Evolutionary conservation across 2,797 vertebrate genomes (phyloP).

Genomic region (Gadopsis bispinosus): DNA sequence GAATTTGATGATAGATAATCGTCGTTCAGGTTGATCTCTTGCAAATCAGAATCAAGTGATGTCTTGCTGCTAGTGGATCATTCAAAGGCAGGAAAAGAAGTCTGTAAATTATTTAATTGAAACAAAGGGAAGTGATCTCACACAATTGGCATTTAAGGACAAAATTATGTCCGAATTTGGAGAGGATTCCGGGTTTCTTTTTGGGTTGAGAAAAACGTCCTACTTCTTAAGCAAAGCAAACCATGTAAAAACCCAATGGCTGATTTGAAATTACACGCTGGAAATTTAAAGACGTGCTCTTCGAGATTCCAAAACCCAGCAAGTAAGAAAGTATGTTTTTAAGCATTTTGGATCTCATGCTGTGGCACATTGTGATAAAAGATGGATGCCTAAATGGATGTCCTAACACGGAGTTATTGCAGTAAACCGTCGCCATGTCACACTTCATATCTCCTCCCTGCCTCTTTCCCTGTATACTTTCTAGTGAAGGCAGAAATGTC

Average conservation of each 20-base stretch:
- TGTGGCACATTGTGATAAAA: background rate
- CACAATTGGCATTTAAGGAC: background rate
- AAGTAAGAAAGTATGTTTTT: background rate
- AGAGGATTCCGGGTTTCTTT: background rate
- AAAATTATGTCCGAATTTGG: background rate
- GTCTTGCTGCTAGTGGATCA: background rate
- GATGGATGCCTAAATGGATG: background rate
- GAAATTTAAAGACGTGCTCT: background rate
- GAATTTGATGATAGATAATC: background rate
- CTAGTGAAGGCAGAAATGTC: constrained; percentile 56
- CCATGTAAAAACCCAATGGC: background rate
- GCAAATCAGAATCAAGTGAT: background rate
- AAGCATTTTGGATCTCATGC: background rate
- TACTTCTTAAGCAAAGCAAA: background rate
- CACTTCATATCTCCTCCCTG: constrained; percentile 8
- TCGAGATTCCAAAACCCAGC: background rate
- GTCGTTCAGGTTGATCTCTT: background rate
- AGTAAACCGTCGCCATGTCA: constrained; percentile 8
- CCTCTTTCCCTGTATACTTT: constrained; percentile 34
- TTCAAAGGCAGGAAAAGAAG: background rate
- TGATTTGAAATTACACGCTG: background rate
- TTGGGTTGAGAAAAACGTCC: background rate
- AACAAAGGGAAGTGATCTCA: background rate
- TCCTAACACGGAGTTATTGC: background rate
- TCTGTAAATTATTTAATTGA: background rate